phyloP scores from a whole-genome alignment of 1,140 invertebrate species.

The Macrobrachium nipponense region DNA sequence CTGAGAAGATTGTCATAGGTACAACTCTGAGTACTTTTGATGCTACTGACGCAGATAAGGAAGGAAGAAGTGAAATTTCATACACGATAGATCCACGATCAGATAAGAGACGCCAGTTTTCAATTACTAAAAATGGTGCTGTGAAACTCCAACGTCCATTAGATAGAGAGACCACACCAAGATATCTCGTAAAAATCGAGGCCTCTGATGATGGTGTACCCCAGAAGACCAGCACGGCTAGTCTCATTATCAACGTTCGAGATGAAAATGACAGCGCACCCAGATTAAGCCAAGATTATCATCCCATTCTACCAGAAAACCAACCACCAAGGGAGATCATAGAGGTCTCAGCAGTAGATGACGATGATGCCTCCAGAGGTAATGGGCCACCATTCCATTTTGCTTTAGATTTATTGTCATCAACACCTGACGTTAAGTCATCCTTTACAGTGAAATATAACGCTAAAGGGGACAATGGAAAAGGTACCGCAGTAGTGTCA shows the following conservation, averaged over 20 bases:
- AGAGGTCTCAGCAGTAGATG: conserved; percentile 93
- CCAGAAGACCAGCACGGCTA: conserved; percentile 94
- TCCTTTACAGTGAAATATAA: conserved; percentile 96
- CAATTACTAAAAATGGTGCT: conserved; percentile 91
- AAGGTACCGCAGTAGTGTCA: conserved; percentile 94
- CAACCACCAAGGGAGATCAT: conserved; percentile 89
- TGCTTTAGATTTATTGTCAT: conserved; percentile 85
- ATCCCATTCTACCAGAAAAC: conserved; percentile 91
- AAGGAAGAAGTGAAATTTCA: conserved; percentile 89
- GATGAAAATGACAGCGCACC: conserved; percentile 93
- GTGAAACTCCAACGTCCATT: conserved; percentile 76
- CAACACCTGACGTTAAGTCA: conserved; percentile 89
- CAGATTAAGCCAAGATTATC: conserved; percentile 80
- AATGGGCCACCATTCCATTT: conserved; percentile 98
- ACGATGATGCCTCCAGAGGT: conserved; percentile 92
- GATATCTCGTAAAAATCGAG: conserved; percentile 94
- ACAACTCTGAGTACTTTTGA: conserved; percentile 92
- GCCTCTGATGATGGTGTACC: conserved; percentile 95
- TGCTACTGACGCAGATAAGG: conserved; percentile 92
- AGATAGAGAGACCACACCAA: conserved; percentile 89
- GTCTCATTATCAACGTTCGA: conserved; percentile 93
- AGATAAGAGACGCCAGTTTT: conserved; percentile 91
- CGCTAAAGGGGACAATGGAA: conserved; percentile 93
- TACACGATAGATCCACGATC: conserved; percentile 92
- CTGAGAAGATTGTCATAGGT: conserved; percentile 90